phyloP scores from a whole-genome alignment of 2,797 vertebrate species.

The Tokudaia muenninki region DNA sequence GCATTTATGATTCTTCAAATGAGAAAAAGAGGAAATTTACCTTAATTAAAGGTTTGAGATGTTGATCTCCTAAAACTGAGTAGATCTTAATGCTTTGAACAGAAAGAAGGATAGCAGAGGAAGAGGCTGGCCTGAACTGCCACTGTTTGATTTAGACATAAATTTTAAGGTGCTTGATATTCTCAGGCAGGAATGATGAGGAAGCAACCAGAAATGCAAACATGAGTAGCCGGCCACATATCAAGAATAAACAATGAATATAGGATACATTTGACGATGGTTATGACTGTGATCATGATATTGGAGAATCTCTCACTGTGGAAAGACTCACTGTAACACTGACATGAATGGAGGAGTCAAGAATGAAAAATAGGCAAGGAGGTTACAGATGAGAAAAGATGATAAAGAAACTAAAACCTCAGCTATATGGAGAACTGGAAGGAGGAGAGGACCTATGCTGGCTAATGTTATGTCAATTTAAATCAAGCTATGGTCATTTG shows the following conservation, averaged over 20 bases:
- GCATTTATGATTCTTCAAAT: background rate
- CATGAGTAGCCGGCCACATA: background rate
- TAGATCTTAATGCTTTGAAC: background rate
- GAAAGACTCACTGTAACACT: background rate
- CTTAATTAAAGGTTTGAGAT: background rate
- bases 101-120: background rate
- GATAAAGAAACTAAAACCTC: background rate
- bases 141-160: background rate
- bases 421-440: background rate
- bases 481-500: background rate
- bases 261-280: background rate
- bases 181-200: background rate
- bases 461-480: background rate
- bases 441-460: too few relatives aligned
- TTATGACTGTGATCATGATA: background rate
- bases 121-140: background rate
- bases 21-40: background rate
- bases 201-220: background rate
- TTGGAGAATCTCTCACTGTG: background rate
- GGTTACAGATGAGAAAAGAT: background rate
- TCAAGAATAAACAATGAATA: background rate
- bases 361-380: background rate
- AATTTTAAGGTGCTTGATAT: slow-evolving; percentile 3
- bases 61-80: slow-evolving; percentile 35
- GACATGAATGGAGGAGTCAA: background rate